phyloP scores from a whole-genome alignment of 2,888 invertebrate genomes.

The Automeris io region DNA sequence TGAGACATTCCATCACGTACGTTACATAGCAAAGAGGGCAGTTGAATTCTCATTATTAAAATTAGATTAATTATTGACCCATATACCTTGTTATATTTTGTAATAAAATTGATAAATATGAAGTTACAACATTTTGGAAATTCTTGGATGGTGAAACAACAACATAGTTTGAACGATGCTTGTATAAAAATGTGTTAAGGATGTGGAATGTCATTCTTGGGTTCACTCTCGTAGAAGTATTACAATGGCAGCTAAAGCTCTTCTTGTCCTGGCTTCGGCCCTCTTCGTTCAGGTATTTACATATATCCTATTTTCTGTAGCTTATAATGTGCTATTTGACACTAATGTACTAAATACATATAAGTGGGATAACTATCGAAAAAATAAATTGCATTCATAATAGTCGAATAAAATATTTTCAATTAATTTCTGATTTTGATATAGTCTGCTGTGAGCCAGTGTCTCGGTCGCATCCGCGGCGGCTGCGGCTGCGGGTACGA shows the following conservation, averaged over 20 bases:
- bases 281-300: conserved; percentile 10
- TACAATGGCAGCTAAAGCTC: conserved; percentile 8
- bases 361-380: no score
- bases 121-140: background rate
- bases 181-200: background rate
- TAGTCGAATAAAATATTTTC: background rate
- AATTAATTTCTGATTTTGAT: background rate
- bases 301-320: no score
- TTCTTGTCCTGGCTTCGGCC: conserved; percentile 7
- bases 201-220: background rate
- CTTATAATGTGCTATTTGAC: no score
- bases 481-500: conserved; percentile 3
- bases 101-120: background rate
- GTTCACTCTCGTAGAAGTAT: background rate
- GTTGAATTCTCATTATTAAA: background rate
- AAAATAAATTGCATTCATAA: no score
- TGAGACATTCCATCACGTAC: background rate
- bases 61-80: background rate
- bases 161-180: background rate
- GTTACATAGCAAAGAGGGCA: background rate
- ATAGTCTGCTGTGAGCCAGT: conserved; percentile 3
- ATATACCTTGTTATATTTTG: background rate
- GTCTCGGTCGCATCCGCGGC: background rate
- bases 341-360: no score
- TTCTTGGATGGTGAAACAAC: background rate